Base-by-base conservation (phyloP, 1,140 invertebrate species). In the Mya arenaria region DNA sequence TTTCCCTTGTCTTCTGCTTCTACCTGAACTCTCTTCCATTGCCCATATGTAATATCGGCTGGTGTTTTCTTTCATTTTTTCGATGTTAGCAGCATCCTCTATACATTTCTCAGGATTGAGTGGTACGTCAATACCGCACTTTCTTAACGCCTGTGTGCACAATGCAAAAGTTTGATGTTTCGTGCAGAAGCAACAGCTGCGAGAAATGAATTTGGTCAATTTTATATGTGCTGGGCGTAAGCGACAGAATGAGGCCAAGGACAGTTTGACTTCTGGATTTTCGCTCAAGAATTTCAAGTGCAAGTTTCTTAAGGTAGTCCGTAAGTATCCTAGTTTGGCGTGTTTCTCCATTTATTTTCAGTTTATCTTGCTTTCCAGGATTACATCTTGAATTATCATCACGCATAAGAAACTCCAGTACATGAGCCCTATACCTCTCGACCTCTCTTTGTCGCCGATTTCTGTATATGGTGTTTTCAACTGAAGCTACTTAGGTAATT, bases 91-190 rank as follows among this genome's bases (percentile, higher is more conserved):
- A 4, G 60, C 19, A 36, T 10, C 44, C 56, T 52, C 68, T 4
- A 19, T 30, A 55, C 8, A 4, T 15, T 5, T 36, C 34, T 78
- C 44, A 32, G 62, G 75, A 36, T 48, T 78, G 30, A 32, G 15
- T 13, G 62, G 55, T 4, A 68, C 36, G 23, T 10, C 8, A 5
- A 78, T n/a, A 44, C 62, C 75, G 44, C 41, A n/a, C 4, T 13
- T 41, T 66, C 32, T 23, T 17, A 55, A 2, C 15, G 8, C 10
- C 23, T 68, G 48, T 39, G 37, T 8, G 19, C 36, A 28, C 60
- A 78, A n/a, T 30, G 75, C 75, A 17, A 68, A 17, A 36, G 65
- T 78, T 36, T 78, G 63, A 52, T 78, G 75, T 44, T 41, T 66
- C 28, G 44, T 58, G 34, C 65, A 79, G 41, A 79, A 60, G 34